Evolutionary conservation across 2,113 vertebrate species (phyloP).

Genomic region (Ceyx margarethae): DNA sequence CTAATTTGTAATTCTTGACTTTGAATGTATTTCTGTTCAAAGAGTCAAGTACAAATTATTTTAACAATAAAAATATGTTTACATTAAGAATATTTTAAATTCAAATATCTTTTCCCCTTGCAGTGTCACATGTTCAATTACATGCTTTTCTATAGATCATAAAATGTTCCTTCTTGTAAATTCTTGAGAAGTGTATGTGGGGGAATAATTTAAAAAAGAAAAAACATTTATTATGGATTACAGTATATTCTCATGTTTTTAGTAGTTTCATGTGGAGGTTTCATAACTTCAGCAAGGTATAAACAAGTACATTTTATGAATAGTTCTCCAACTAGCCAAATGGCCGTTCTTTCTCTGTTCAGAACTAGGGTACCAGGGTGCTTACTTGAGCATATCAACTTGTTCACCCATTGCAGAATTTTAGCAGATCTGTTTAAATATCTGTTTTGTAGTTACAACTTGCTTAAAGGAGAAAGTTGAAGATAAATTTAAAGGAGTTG

Average conservation of each 20-base stretch:
- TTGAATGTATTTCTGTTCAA: not conserved
- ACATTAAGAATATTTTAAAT: not conserved
- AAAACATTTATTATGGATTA: not conserved
- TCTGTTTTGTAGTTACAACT: not conserved
- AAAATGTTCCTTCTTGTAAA: conserved; percentile 36
- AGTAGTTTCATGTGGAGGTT: not conserved
- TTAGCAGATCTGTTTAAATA: not conserved
- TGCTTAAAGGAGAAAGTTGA: not conserved
- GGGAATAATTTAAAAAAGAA: not conserved
- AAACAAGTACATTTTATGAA: not conserved
- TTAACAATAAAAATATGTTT: not conserved
- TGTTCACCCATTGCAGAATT: not conserved
- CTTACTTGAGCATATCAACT: not conserved
- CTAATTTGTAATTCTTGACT: not conserved
- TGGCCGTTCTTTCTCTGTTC: not conserved
- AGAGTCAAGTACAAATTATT: not conserved
- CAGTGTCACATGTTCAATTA: not conserved
- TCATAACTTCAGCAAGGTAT: not conserved
- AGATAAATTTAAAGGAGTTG: not conserved
- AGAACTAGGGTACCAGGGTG: not conserved
- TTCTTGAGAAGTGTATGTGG: not conserved
- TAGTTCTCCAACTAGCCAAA: not conserved
- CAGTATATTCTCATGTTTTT: not conserved
- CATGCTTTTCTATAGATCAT: not conserved
- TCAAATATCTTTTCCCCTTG: not conserved